Base-by-base conservation (phyloP, 2,113 vertebrate genomes). In the Hypocryptadius cinnamomeus region DNA sequence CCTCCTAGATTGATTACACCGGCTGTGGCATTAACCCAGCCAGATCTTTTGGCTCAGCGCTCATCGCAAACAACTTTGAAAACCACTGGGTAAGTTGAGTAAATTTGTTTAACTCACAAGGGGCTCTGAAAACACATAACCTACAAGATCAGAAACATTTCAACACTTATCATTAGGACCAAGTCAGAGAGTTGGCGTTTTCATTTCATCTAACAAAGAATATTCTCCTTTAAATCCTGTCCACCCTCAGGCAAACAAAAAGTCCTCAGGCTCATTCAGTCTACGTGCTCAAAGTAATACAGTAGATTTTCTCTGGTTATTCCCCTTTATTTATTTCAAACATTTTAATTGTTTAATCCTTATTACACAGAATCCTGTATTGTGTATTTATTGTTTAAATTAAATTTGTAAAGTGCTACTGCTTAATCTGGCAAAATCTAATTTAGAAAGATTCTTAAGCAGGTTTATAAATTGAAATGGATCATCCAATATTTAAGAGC, bases 21-120 rank as follows among this genome's bases (percentile, higher is more conserved):
- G 99, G 99, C 53, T 99, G 99, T 17, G 98, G 99, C n/a, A 99
- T 99, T 85, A 99, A 99, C 87, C 99, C 99, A 0, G 99, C 99
- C 24, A 98, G 99, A 35, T 99, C 99, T 48, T 99, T 99, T 2
- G 99, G 99, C 27, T 98, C 99, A 0, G 98, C 99, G 0, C 94
- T 99, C 93, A 97, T 99, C 82, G 88, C 98, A 18, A 97, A 93
- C 37, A 54, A 98, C 79, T 99, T 99, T 84, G 92, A 88, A n/a
- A 59, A 99, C 78, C 99, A 99, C 96, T 99, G 99, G 99, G 99
- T 99, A 96, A 98, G 98, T 54, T 19, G 44, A 60, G 25, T 22
- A 33, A 18, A 15, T 51, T 35, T 42, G 5, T 85, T 61, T 77
- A 30, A 11, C 5, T 69, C 40, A 48, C 11, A 17, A 66, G 13